Base-by-base conservation (phyloP, 2,797 vertebrate genomes). In the Spinus olivaceus region DNA sequence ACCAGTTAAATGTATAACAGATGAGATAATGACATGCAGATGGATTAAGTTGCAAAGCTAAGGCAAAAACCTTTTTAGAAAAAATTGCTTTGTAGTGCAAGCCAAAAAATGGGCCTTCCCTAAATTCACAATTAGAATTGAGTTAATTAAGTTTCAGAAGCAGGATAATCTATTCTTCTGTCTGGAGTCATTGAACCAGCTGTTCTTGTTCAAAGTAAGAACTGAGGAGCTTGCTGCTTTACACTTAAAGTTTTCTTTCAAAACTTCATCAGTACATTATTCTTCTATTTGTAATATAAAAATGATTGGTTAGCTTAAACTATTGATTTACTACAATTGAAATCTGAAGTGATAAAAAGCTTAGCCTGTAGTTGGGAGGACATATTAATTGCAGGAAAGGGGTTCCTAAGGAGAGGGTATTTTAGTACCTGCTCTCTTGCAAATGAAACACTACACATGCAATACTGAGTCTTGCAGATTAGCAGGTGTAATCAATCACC, bases 1-100 rank as follows among this genome's bases (percentile, higher is more conserved):
- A 84, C n/a, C 63, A 71, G 85, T 95, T 95, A 94, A 93, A 95
- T 95, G 74, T 81, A 11, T 90, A 95, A 94, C 94, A 96, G 96
- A 95, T 94, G 96, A 96, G 92, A 94, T 95, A 95, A 95, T 95
- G 85, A 91, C 91, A 92, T 91, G 82, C 94, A 96, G 92, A 96
- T 91, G 91, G 92, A 92, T 95, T 92, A 88, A 94, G 89, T 93
- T 95, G 86, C 93, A 95, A 92, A 90, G 85, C 91, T 81, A 91
- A 96, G 91, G 74, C 91, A 95, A 94, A 95, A 92, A 63, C 56
- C 86, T 84, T 86, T 81, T 91, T 53, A 77, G 67, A 92, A 93
- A 83, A 95, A 73, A 80, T 54, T 70, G 57, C 92, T 97, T 95
- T 96, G 95, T 96, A 96, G 92, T 94, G 12, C 47, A 86, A 94